Evolutionary conservation across 2,113 vertebrate genomes (phyloP), one percentile per base, ranked within the genome.

Genomic region (Xerus inauris): DNA sequence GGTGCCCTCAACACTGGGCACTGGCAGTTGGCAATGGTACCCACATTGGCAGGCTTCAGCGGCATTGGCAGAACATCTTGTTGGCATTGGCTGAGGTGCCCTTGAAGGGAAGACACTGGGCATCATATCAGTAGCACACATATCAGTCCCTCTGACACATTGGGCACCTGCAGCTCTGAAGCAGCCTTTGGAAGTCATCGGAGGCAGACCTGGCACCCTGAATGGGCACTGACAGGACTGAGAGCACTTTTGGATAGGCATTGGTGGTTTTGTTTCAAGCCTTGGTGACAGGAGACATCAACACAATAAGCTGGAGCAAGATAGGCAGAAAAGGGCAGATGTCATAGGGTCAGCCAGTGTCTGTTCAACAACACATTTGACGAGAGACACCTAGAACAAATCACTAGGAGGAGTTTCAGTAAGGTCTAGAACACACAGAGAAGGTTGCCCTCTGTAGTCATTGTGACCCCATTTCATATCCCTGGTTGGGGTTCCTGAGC

Each of bases 61-160:
- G 92, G 62, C 84, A 91, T 2, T 97, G 96, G 97, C 89, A 97
- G 94, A 86, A 97, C 94, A 93, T 67, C 69, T 40, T 51, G n/a
- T 85, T 97, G 97, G 96, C 94, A 84, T 1, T 93, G 89, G 62
- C 69, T 72, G 72, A 94, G 59, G 59, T 64, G 40, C 59, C 65
- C 71, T 80, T 89, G 79, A 81, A 93, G 75, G 40, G 89, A 72
- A 92, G 96, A 97, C 42, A 65, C 9, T 84, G 89, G 75, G 71
- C 51, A 89, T 13, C 2, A 26, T 3, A 88, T 62, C 49, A 93
- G 91, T 8, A 84, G 79, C 77, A 72, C 2, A 87, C 65, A 45
- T 71, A 80, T 42, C 30, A n/a, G 89, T 40, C 35, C 64, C 71
- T 94, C 69, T 73, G 87, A 87, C 38, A 92, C 20, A 51, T 0